phyloP scores from a whole-genome alignment of 2,113 vertebrate genomes.

The Zosterops hypoxanthus region DNA sequence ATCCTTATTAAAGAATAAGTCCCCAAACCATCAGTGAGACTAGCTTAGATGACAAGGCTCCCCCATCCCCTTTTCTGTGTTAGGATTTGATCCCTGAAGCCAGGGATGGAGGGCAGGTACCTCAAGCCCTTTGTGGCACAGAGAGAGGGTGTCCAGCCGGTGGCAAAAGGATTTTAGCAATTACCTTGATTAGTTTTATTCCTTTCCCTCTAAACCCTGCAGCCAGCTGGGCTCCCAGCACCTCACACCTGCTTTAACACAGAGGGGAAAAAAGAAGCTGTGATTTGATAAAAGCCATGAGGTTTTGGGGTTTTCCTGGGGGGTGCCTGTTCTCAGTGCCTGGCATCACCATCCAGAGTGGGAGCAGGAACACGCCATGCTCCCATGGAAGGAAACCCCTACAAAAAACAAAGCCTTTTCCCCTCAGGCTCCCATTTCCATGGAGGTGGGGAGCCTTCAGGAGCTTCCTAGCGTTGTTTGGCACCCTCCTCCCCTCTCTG shows the following conservation, averaged over 20 bases:
- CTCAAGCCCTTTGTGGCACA: accelerated
- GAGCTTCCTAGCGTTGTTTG: background rate
- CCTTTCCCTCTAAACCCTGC: background rate
- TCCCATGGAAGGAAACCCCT: background rate
- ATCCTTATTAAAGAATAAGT: background rate
- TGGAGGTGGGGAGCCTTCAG: background rate
- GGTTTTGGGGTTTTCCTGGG: background rate
- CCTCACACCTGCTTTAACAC: background rate
- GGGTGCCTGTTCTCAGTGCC: accelerated
- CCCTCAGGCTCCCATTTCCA: background rate
- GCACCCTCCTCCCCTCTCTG: background rate
- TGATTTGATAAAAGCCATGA: background rate
- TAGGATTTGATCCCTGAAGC: background rate
- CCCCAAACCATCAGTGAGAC: background rate
- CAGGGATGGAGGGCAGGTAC: background rate
- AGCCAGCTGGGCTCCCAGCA: background rate
- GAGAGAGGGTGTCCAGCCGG: accelerated
- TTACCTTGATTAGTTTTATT: background rate
- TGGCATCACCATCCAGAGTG: accelerated
- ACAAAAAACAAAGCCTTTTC: background rate
- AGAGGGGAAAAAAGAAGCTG: background rate
- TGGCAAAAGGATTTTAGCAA: background rate
- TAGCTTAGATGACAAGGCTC: background rate
- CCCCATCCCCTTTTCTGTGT: background rate
- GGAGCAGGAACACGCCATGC: background rate